These are phyloP conservation scores for Scaeva pyrastri DNA, from an alignment of 2,888 invertebrate species.

Conservation along the genomic window DNA sequence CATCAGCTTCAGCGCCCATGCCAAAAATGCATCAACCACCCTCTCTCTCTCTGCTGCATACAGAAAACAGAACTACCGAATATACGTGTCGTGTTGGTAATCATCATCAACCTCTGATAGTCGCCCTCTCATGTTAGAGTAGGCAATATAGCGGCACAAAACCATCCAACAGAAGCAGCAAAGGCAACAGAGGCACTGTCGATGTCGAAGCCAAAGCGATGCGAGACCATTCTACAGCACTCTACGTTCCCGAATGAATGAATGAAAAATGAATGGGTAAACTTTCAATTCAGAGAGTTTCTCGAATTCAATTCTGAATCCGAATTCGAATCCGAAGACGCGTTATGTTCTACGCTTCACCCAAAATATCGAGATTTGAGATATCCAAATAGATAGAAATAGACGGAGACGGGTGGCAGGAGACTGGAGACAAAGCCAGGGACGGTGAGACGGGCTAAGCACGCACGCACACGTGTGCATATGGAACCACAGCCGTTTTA, in stretches of 20 bases:
- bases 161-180: constrained; percentile 30
- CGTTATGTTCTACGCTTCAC: constrained; percentile 55
- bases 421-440: too few relatives aligned
- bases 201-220: background rate
- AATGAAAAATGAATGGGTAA: constrained; percentile 59
- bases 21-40: constrained; percentile 67
- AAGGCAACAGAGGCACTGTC: background rate
- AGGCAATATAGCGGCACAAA: constrained; percentile 15
- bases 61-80: constrained; percentile 13
- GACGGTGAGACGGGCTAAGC: background rate
- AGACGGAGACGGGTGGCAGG: background rate
- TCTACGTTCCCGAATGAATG: constrained; percentile 66
- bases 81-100: constrained; percentile 49
- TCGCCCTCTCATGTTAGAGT: constrained; percentile 51
- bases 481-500: constrained; percentile 49
- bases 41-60: constrained; percentile 28
- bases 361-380: constrained; percentile 62
- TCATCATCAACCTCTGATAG: constrained; percentile 33
- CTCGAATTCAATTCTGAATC: constrained; percentile 42
- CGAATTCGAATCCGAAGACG: constrained; percentile 37
- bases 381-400: constrained; percentile 26
- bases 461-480: constrained; percentile 64
- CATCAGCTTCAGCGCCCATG: constrained; percentile 44
- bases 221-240: constrained; percentile 45
- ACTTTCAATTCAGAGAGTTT: constrained; percentile 54